These are phyloP conservation scores for Mastigias papua DNA, from an alignment of 30 jellyfish, hydroid and myxozoan species.

Conservation along the genomic window DNA sequence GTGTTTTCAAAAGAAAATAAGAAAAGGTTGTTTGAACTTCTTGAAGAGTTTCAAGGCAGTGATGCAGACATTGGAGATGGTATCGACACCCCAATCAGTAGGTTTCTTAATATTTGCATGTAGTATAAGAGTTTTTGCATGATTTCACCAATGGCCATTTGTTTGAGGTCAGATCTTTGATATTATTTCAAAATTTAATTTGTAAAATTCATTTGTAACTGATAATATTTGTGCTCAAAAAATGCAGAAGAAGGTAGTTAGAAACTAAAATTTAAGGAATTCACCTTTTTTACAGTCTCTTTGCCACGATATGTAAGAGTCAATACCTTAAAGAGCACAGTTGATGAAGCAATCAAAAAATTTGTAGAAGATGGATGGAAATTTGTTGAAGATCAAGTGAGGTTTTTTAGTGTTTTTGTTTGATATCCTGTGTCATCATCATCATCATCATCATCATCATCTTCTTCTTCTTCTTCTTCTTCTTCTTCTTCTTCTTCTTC, in stretches of 20 bases:
- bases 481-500: too few species aligned
- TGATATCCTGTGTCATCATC: too few species aligned
- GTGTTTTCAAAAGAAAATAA: slow-evolving; percentile 12
- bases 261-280: too few species aligned
- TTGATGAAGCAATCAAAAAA: slow-evolving; percentile 48
- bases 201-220: too few species aligned
- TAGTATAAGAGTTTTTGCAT: background rate
- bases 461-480: too few species aligned
- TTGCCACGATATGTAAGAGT: slow-evolving; percentile 92
- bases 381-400: background rate
- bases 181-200: too few species aligned
- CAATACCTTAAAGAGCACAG: slow-evolving; percentile 59
- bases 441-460: too few species aligned
- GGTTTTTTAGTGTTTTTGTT: too few species aligned
- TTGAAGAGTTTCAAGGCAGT: slow-evolving; percentile 37
- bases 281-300: slow-evolving; percentile 45
- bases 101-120: background rate
- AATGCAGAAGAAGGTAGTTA: too few species aligned
- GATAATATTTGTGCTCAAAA: too few species aligned
- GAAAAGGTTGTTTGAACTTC: slow-evolving; percentile 7
- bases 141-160: too few species aligned
- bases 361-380: slow-evolving; percentile 66
- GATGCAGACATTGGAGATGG: background rate
- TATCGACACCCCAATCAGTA: slow-evolving; percentile 4
- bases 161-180: too few species aligned